Conservation (phyloP, 2,797 vertebrate species). For the Huso huso region DNA sequence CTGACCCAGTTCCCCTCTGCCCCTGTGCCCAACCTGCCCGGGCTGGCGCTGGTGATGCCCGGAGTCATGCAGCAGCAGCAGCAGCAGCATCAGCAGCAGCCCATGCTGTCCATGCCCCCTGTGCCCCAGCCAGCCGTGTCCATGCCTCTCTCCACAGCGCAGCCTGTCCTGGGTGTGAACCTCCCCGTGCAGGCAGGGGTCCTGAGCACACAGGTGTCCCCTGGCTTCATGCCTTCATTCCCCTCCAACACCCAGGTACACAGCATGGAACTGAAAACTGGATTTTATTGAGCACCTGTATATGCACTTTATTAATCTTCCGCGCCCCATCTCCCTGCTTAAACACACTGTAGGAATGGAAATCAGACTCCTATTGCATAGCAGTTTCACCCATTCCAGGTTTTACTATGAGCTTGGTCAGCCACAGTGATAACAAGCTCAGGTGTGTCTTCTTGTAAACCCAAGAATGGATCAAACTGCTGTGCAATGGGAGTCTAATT, state of each 20-base stretch:
- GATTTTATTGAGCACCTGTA: too few relatives aligned
- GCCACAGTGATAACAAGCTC: too few relatives aligned
- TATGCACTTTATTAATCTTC: too few relatives aligned
- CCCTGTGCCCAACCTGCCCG: constrained; percentile 80
- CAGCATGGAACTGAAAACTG: too few relatives aligned
- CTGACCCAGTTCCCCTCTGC: constrained; percentile 86
- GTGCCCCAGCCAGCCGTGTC: constrained; percentile 52
- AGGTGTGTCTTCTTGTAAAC: too few relatives aligned
- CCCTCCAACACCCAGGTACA: constrained; percentile 38
- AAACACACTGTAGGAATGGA: too few relatives aligned
- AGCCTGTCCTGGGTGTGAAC: constrained; percentile 59
- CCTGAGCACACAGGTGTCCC: constrained; percentile 34
- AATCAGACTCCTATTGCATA: too few relatives aligned
- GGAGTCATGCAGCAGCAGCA: constrained; percentile 43
- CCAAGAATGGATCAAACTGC: too few relatives aligned
- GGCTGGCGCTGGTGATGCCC: constrained; percentile 72
- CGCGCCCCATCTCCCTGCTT: too few relatives aligned
- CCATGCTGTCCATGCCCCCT: constrained; percentile 55
- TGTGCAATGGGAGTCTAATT: too few relatives aligned
- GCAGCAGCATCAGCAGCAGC: constrained; percentile 49
- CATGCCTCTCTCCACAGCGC: constrained; percentile 59
- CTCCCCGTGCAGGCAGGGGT: constrained; percentile 39
- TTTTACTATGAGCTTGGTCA: too few relatives aligned
- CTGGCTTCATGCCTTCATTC: constrained; percentile 51
- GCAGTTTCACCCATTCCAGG: too few relatives aligned